Evolutionary conservation across 2,113 vertebrate species (phyloP).

Genomic region (Chrysemys picta): DNA sequence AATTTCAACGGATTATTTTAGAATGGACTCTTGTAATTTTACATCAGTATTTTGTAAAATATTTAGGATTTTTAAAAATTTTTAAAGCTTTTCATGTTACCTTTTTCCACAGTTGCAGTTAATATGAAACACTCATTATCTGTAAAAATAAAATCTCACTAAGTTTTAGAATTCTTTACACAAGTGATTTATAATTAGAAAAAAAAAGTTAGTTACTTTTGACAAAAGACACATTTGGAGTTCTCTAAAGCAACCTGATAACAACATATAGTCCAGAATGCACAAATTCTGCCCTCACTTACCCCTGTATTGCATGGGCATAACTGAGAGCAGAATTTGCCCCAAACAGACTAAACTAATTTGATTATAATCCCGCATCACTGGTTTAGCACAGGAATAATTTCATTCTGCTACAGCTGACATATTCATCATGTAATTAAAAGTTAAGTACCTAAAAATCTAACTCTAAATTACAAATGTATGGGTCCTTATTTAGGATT

Average conservation of each 20-base stretch:
- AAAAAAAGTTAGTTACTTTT: background rate
- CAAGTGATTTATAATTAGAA: background rate
- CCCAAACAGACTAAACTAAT: background rate
- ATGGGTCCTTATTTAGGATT: accelerated
- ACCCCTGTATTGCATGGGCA: background rate
- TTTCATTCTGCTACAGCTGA: background rate
- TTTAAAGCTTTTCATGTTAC: background rate
- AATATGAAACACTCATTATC: background rate
- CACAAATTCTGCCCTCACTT: accelerated
- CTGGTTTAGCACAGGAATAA: accelerated
- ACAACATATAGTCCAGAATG: background rate
- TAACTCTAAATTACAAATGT: background rate
- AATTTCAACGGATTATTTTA: background rate
- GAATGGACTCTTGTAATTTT: background rate
- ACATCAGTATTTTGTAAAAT: background rate
- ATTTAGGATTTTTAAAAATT: accelerated
- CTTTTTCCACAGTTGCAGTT: background rate
- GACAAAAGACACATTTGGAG: background rate
- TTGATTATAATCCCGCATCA: background rate
- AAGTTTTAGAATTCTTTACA: background rate
- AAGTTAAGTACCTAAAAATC: background rate
- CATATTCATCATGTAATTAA: background rate
- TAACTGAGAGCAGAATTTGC: background rate
- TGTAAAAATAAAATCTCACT: background rate
- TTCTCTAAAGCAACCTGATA: background rate